A percentile compares a stretch with the other conserved stretches of the same genome.
Conservation (phyloP, 2,888 invertebrate species). For the Thereva nobilitata region DNA sequence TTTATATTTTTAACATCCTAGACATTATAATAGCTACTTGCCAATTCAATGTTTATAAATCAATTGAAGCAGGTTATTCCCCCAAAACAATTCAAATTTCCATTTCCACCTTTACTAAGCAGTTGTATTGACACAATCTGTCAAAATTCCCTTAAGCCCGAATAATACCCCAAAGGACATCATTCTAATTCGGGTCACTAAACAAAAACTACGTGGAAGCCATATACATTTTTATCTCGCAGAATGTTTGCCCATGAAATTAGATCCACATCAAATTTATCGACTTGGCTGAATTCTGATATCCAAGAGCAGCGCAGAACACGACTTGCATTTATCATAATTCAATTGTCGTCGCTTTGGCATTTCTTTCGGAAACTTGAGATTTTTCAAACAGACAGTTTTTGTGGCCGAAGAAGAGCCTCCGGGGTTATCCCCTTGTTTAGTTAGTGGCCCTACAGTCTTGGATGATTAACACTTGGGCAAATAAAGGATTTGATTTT, state of each 20-base stretch:
- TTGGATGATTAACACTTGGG: constrained; percentile 43
- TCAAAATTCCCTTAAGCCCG: too few relatives aligned
- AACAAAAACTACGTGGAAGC: too few relatives aligned
- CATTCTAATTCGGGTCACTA: too few relatives aligned
- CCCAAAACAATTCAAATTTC: too few relatives aligned
- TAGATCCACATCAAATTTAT: constrained; percentile 39
- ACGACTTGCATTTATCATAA: constrained; percentile 37
- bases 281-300: constrained; percentile 26
- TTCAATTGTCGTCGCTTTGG: constrained; percentile 37
- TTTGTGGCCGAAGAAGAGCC: constrained; percentile 17
- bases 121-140: too few relatives aligned
- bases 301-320: neutral
- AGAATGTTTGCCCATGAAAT: constrained; percentile 39
- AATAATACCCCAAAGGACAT: too few relatives aligned
- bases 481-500: constrained; percentile 39
- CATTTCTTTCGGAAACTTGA: constrained; percentile 36
- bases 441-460: constrained; percentile 29
- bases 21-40: too few relatives aligned
- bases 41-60: too few relatives aligned
- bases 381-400: constrained; percentile 37
- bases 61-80: too few relatives aligned
- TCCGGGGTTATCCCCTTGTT: constrained; percentile 30
- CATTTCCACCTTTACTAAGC: too few relatives aligned
- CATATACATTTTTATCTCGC: too few relatives aligned
- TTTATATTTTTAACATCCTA: too few relatives aligned